These are phyloP conservation scores for Eubasilissa regina DNA, from an alignment of 1,140 invertebrate genomes.

Conservation along the genomic window DNA sequence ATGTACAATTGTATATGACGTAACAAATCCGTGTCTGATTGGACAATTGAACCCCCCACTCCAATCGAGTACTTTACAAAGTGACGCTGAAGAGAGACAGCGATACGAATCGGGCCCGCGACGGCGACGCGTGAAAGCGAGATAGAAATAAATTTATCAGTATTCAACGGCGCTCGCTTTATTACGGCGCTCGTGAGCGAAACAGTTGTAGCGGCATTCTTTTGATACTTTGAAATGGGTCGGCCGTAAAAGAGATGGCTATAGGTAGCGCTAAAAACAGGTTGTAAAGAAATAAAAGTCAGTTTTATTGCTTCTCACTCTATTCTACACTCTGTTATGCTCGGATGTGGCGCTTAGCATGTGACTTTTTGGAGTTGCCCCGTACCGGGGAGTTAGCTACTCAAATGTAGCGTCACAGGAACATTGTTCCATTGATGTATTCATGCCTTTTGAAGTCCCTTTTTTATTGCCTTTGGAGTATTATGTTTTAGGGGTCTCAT, in stretches of 20 bases:
- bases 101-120: slow-evolving; percentile 56
- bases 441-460: slow-evolving; percentile 49
- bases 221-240: slow-evolving; percentile 48
- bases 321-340: slow-evolving; percentile 73
- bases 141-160: slow-evolving; percentile 63
- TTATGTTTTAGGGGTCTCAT: slow-evolving; percentile 57
- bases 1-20: slow-evolving; percentile 46
- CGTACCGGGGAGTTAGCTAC: slow-evolving; percentile 43
- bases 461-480: slow-evolving; percentile 49
- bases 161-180: slow-evolving; percentile 50
- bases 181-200: slow-evolving; percentile 50
- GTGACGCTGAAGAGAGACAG: slow-evolving; percentile 63
- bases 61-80: slow-evolving; percentile 40
- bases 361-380: slow-evolving; percentile 41
- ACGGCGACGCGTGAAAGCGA: slow-evolving; percentile 67
- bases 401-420: slow-evolving; percentile 53
- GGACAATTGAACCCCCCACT: slow-evolving; percentile 53
- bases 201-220: slow-evolving; percentile 53
- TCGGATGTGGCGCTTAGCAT: slow-evolving; percentile 47
- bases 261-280: slow-evolving; percentile 69
- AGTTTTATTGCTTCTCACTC: slow-evolving; percentile 75
- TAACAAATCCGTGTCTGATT: slow-evolving; percentile 57
- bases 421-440: slow-evolving; percentile 51
- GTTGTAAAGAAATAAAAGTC: slow-evolving; percentile 75
- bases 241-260: slow-evolving; percentile 63